Evolutionary conservation across 2,113 vertebrate species (phyloP), one percentile per base, ranked within the genome.

Genomic region (Pterocles gutturalis): DNA sequence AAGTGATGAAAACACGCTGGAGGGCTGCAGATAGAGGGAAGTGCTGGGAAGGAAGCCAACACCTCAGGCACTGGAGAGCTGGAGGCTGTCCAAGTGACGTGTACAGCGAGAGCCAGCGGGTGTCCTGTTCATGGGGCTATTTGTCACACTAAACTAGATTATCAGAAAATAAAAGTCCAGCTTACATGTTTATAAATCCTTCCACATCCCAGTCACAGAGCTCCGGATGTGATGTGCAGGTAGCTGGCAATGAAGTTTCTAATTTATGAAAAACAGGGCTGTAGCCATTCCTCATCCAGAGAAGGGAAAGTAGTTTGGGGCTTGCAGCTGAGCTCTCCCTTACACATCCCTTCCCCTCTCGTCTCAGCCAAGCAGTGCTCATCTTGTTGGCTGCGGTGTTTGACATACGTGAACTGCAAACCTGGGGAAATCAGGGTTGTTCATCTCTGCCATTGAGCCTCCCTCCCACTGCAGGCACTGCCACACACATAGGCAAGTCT

Each of bases 81-180:
- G 95, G 97, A 97, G 82, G 75, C 76, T 46, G 57, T 96, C 97
- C 97, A 97, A 91, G 87, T 90, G 89, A 91, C 22, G 9, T 93
- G 93, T 61, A 81, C 0, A 0, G 67, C 22, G 60, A 93, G 34
- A 96, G 81, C 87, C 89, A 80, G 89, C 0, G 49, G 83, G 89
- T 91, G 53, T 95, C 93, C 86, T 92, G 69, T 72, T 82, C 91
- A 14, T 33, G 75, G 86, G 72, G 49, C 84, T 81, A 75, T 96
- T 95, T 96, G 94, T 97, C 97, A 95, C 89, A 54, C 87, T 90
- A 87, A 91, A 92, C 80, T 73, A 91, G 94, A 96, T 97, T 94
- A 95, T 96, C 82, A 92, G 94, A 87, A 93, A 97, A 97, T 94
- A 95, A 90, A 93, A 94, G 33, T 57, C 88, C 80, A 83, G 89